A percentile compares a stretch with the other conserved stretches of the same genome.
These are phyloP conservation scores for Tautogolabrus adspersus DNA, from an alignment of 2,113 vertebrate species.

Conservation along the genomic window DNA sequence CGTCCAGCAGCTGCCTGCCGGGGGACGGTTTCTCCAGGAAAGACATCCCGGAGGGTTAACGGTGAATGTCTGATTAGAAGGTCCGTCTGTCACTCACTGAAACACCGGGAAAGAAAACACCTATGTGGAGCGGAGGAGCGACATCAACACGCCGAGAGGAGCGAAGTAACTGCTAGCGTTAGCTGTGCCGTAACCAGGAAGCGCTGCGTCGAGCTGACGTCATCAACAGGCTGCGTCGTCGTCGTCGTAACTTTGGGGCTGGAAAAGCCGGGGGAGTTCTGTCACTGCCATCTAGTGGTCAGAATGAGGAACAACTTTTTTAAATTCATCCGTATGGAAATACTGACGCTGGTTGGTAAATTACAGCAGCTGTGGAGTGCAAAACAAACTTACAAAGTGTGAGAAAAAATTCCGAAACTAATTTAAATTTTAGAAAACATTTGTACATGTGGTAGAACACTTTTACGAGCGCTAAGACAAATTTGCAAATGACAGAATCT, in stretches of 20 bases:
- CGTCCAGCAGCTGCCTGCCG: conserved; percentile 89
- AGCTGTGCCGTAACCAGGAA: conserved; percentile 59
- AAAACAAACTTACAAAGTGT: too few relatives aligned
- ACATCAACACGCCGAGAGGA: neutral
- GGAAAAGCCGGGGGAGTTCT: neutral
- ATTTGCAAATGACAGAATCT: too few relatives aligned
- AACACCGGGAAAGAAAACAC: neutral
- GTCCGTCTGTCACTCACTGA: conserved; percentile 27
- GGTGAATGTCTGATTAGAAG: neutral
- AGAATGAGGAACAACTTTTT: neutral
- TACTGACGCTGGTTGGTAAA: too few relatives aligned
- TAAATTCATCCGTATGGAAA: too few relatives aligned
- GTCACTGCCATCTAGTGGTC: conserved; percentile 31
- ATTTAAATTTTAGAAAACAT: too few relatives aligned
- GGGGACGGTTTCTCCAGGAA: conserved; percentile 89
- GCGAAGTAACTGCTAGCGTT: conserved; percentile 19
- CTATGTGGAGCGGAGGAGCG: neutral
- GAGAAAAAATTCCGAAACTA: too few relatives aligned
- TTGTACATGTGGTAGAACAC: too few relatives aligned
- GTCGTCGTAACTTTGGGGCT: neutral
- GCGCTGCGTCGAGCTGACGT: conserved; percentile 3
- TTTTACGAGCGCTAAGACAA: too few relatives aligned
- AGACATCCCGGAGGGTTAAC: conserved; percentile 83
- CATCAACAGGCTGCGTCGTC: neutral
- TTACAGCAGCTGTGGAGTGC: too few relatives aligned